phyloP scores from a whole-genome alignment of 2,797 vertebrate genomes.

The Tolypeutes matacus region DNA sequence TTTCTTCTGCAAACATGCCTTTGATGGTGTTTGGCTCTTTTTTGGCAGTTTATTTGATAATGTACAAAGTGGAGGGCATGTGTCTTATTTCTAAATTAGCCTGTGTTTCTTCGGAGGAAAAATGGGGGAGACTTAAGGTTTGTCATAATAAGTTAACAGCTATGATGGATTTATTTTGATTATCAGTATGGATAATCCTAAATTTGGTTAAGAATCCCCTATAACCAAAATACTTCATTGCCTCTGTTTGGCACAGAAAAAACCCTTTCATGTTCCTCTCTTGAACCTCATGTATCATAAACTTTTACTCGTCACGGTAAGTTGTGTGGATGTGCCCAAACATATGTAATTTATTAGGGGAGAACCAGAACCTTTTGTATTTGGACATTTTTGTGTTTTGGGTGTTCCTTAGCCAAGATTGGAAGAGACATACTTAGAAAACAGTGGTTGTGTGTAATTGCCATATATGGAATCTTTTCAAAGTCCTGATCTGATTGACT shows the following conservation, averaged over 20 bases:
- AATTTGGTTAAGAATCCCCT: not conserved
- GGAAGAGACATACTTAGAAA: slow-evolving; percentile 64
- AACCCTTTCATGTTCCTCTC: not conserved
- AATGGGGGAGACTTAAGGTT: not conserved
- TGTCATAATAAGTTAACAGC: slow-evolving; percentile 29
- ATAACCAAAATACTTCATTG: slow-evolving; percentile 46
- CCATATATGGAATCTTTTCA: slow-evolving; percentile 76
- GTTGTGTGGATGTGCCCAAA: not conserved
- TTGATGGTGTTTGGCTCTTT: slow-evolving; percentile 82
- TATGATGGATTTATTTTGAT: slow-evolving; percentile 65
- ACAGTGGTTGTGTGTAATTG: slow-evolving; percentile 55
- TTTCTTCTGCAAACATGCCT: slow-evolving; percentile 84
- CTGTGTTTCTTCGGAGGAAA: slow-evolving; percentile 59
- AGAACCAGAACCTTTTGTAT: slow-evolving; percentile 32
- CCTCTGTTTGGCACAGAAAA: not conserved
- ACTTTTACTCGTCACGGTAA: not conserved
- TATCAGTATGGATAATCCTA: slow-evolving; percentile 44
- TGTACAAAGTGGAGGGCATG: slow-evolving; percentile 54
- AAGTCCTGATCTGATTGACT: slow-evolving; percentile 42
- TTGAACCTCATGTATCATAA: slow-evolving; percentile 13
- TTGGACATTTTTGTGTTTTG: slow-evolving; percentile 27
- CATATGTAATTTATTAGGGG: not conserved
- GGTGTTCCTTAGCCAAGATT: slow-evolving; percentile 51
- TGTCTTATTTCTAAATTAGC: slow-evolving; percentile 68
- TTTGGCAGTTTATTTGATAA: slow-evolving; percentile 84